phyloP scores from a whole-genome alignment of 2,888 invertebrate species.

The Tigriopus californicus region DNA sequence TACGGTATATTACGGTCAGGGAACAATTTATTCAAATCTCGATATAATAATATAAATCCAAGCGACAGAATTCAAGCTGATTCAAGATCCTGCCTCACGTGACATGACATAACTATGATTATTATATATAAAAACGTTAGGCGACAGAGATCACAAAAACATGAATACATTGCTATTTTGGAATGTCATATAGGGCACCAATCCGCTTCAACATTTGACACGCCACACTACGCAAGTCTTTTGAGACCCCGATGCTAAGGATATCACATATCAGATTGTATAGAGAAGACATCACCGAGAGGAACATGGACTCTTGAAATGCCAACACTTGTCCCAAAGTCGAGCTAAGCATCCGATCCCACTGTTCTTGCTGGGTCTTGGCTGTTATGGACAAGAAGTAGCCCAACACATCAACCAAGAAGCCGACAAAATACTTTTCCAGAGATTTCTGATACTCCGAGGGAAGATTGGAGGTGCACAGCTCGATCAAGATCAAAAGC shows the following conservation, averaged over 20 bases:
- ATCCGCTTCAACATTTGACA: slow-evolving; percentile 8
- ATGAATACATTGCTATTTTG: neutral
- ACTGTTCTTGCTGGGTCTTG: slow-evolving; percentile 7
- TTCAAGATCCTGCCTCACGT: too few species aligned
- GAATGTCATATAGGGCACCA: neutral
- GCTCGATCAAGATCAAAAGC: slow-evolving; percentile 59
- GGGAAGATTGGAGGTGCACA: neutral
- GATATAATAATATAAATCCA: too few species aligned
- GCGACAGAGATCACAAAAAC: too few species aligned
- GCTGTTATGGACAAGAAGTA: slow-evolving; percentile 7
- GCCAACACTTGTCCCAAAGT: neutral
- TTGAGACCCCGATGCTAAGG: neutral
- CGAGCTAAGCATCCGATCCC: neutral
- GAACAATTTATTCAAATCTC: too few species aligned
- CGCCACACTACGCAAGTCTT: neutral
- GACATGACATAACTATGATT: too few species aligned
- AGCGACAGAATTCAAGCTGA: too few species aligned
- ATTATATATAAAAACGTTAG: too few species aligned
- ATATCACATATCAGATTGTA: slow-evolving; percentile 15
- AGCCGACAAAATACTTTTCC: neutral
- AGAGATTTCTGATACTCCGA: neutral
- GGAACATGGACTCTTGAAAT: slow-evolving; percentile 4
- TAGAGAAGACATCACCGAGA: neutral
- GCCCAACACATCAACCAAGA: neutral
- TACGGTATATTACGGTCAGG: too few species aligned